phyloP scores from a whole-genome alignment of 2,113 vertebrate genomes.

The Gobius niger region DNA sequence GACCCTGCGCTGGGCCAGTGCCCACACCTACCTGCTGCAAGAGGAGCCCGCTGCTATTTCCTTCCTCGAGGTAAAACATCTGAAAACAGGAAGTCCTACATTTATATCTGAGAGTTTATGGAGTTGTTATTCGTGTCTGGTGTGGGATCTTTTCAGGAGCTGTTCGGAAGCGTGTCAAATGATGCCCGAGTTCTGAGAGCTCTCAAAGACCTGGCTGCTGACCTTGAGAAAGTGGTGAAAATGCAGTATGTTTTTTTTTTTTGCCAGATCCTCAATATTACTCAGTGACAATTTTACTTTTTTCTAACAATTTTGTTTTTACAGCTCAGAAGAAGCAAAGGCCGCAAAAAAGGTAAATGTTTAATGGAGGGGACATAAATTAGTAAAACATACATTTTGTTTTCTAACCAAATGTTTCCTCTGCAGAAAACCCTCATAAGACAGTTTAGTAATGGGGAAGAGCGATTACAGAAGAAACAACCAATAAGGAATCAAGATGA shows the following conservation, averaged over 20 bases:
- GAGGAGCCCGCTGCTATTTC: slow-evolving; percentile 89
- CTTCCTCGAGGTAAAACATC: slow-evolving; percentile 86
- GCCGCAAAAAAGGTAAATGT: slow-evolving; percentile 85
- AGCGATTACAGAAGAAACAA: slow-evolving; percentile 91
- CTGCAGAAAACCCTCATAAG: slow-evolving; percentile 91
- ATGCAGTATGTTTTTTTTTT: slow-evolving; percentile 82
- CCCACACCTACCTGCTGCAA: slow-evolving; percentile 86
- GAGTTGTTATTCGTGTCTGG: not conserved
- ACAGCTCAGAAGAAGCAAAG: slow-evolving; percentile 91
- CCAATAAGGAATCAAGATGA: slow-evolving; percentile 91
- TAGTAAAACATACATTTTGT: not conserved
- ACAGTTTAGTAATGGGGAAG: slow-evolving; percentile 91
- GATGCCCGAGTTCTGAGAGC: slow-evolving; percentile 87
- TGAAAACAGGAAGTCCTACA: slow-evolving; percentile 6
- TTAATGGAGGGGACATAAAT: not conserved
- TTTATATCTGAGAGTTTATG: not conserved
- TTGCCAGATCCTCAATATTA: not conserved
- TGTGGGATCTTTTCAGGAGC: slow-evolving; percentile 75
- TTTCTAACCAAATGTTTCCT: slow-evolving; percentile 5
- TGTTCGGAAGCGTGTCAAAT: slow-evolving; percentile 91
- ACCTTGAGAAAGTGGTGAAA: slow-evolving; percentile 90
- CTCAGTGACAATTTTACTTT: not conserved
- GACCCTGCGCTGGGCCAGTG: slow-evolving; percentile 87
- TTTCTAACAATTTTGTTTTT: not conserved
- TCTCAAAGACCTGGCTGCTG: slow-evolving; percentile 89